Percentiles rank a stretch among this genome's conserved stretches.
Evolutionary conservation across 2,797 vertebrate genomes (phyloP).

Genomic region (Sebastes goodei): DNA sequence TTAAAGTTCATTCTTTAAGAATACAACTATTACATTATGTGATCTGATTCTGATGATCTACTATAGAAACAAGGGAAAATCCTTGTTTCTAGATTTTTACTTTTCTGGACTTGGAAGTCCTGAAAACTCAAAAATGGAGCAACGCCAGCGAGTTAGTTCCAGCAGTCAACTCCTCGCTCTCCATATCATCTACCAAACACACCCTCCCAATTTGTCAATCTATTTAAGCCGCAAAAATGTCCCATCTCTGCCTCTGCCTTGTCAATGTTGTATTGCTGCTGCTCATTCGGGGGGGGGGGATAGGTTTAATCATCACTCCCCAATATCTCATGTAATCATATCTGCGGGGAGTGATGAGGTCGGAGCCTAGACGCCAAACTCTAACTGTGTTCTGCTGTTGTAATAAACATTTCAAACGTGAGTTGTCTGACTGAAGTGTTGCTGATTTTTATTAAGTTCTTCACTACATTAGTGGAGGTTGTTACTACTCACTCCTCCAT

Average conservation of each 20-base stretch:
- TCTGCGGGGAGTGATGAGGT: not conserved
- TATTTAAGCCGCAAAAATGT: too few species aligned
- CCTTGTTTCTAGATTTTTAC: not conserved
- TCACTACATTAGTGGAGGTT: not conserved
- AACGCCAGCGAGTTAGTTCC: not conserved
- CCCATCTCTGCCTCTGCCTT: too few species aligned
- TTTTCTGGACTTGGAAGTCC: not conserved
- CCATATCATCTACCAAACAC: too few species aligned
- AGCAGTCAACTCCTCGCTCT: not conserved
- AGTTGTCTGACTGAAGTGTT: not conserved
- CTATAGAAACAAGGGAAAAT: not conserved
- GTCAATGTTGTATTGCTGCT: too few species aligned
- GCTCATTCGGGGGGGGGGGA: too few species aligned
- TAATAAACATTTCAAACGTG: not conserved
- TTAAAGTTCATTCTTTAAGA: not conserved
- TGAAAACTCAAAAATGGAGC: not conserved
- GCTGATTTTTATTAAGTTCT: not conserved
- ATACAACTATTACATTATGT: not conserved
- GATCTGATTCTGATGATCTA: not conserved
- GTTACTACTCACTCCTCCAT: constrained; percentile 91
- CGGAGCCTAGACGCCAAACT: not conserved
- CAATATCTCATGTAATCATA: not conserved
- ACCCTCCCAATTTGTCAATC: too few species aligned
- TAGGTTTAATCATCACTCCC: not conserved
- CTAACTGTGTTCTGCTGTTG: not conserved